phyloP scores from a whole-genome alignment of 2,113 vertebrate species.

The Scopus umbretta region DNA sequence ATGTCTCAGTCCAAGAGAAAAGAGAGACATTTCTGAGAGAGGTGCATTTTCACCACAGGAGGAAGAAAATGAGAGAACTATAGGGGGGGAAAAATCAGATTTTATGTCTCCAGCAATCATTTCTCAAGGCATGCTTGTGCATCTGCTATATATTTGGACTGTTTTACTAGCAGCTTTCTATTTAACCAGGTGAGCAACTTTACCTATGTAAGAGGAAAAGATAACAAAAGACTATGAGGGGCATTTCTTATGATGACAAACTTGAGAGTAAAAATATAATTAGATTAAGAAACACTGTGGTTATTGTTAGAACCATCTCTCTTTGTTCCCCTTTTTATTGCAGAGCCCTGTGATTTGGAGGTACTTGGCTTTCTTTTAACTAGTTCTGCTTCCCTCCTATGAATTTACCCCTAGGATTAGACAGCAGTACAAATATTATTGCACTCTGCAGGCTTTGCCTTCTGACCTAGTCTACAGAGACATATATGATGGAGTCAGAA shows the following conservation, averaged over 20 bases:
- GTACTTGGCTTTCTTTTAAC: constrained; percentile 26
- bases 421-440: constrained; percentile 40
- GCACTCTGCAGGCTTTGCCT: constrained; percentile 30
- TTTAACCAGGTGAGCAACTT: constrained; percentile 27
- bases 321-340: background rate
- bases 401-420: constrained; percentile 8
- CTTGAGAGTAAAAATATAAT: background rate
- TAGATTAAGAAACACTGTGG: constrained; percentile 14
- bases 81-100: background rate
- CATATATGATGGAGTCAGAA: background rate
- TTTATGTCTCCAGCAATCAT: background rate
- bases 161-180: background rate
- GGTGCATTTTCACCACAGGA: background rate
- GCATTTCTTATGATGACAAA: background rate
- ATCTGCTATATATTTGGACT: constrained; percentile 15
- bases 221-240: background rate
- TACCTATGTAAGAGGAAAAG: background rate
- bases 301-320: constrained; percentile 9
- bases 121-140: background rate
- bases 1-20: background rate
- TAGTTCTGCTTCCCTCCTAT: background rate
- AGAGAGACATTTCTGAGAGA: background rate
- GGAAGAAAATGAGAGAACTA: background rate
- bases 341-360: background rate
- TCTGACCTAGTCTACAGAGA: constrained; percentile 21